Evolutionary conservation across 2,888 invertebrate genomes (phyloP).

Genomic region (Anthophora plumipes): DNA sequence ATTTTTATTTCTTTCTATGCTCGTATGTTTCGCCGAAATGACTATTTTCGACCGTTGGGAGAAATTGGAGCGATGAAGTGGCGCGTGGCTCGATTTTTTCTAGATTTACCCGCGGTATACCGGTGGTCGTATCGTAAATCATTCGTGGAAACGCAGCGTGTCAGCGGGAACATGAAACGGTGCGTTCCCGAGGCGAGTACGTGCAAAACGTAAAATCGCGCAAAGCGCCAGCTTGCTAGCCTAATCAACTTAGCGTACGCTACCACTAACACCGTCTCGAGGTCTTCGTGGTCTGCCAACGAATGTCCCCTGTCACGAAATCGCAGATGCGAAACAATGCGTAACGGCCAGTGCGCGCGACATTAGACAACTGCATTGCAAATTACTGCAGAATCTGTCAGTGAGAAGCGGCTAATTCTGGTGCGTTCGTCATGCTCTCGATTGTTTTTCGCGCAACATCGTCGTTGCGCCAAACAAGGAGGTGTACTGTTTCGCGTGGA

Average conservation of each 20-base stretch:
- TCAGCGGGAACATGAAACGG: slow-evolving; percentile 29
- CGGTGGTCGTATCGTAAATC: slow-evolving; percentile 10
- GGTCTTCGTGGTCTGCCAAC: slow-evolving; percentile 63
- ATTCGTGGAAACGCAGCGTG: slow-evolving; percentile 1
- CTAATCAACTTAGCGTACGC: slow-evolving; percentile 56
- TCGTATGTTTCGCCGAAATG: background rate
- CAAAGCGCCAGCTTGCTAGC: slow-evolving; percentile 49
- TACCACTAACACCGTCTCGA: slow-evolving; percentile 49
- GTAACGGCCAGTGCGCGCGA: slow-evolving; percentile 40
- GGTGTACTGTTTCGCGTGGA: background rate
- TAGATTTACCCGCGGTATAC: background rate
- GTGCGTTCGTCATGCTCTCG: slow-evolving; percentile 6
- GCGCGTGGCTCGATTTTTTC: background rate
- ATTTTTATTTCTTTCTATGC: too few species aligned
- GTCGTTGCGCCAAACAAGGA: background rate
- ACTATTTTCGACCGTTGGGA: background rate
- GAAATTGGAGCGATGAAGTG: background rate
- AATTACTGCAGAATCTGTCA: slow-evolving; percentile 34
- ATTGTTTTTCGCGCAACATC: slow-evolving; percentile 3
- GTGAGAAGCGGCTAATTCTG: slow-evolving; percentile 39
- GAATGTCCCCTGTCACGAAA: slow-evolving; percentile 58
- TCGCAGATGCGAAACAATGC: slow-evolving; percentile 60
- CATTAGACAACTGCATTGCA: slow-evolving; percentile 44
- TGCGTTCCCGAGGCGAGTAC: background rate
- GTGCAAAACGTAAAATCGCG: slow-evolving; percentile 45